Evolutionary conservation across 2,888 invertebrate species (phyloP).

Genomic region (Hemaris fuciformis): DNA sequence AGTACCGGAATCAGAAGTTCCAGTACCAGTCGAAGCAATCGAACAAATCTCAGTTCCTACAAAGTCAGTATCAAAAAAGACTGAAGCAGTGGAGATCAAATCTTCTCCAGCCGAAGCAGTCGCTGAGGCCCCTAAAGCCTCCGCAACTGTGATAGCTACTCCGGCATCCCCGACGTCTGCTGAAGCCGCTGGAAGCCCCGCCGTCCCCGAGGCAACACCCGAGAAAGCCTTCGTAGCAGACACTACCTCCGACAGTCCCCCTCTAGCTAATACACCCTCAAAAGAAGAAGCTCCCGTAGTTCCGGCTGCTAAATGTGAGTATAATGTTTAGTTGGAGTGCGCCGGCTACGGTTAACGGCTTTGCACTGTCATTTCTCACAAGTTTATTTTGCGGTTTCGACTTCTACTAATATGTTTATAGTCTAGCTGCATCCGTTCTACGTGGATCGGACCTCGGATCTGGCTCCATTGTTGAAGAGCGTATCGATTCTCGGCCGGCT

Average conservation of each 20-base stretch:
- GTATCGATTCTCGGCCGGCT: slow-evolving; percentile 23
- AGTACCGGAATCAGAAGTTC: slow-evolving; percentile 20
- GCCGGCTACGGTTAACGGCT: slow-evolving; percentile 56
- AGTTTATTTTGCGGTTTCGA: slow-evolving; percentile 76
- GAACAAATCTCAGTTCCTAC: slow-evolving; percentile 18
- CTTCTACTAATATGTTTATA: slow-evolving; percentile 70
- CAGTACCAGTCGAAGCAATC: slow-evolving; percentile 20
- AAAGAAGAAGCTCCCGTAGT: slow-evolving; percentile 58
- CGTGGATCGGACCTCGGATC: slow-evolving; percentile 35
- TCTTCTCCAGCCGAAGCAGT: slow-evolving; percentile 26
- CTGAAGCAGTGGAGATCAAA: slow-evolving; percentile 12
- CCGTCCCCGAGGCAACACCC: slow-evolving; percentile 29
- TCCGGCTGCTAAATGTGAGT: slow-evolving; percentile 73
- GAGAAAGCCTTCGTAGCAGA: slow-evolving; percentile 36
- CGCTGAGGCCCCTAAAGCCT: slow-evolving; percentile 21
- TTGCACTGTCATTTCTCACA: slow-evolving; percentile 72
- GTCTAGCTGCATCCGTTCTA: slow-evolving; percentile 58
- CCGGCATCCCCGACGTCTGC: slow-evolving; percentile 14
- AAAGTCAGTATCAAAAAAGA: slow-evolving; percentile 5
- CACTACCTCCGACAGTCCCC: slow-evolving; percentile 58
- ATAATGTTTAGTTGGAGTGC: slow-evolving; percentile 32
- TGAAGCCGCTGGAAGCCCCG: slow-evolving; percentile 18
- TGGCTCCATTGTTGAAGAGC: slow-evolving; percentile 16
- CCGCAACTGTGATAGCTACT: slow-evolving; percentile 20
- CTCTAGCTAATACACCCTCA: slow-evolving; percentile 67